These are phyloP conservation scores for Aldrovandia affinis DNA, from an alignment of 2,797 vertebrate species.

Conservation along the genomic window DNA sequence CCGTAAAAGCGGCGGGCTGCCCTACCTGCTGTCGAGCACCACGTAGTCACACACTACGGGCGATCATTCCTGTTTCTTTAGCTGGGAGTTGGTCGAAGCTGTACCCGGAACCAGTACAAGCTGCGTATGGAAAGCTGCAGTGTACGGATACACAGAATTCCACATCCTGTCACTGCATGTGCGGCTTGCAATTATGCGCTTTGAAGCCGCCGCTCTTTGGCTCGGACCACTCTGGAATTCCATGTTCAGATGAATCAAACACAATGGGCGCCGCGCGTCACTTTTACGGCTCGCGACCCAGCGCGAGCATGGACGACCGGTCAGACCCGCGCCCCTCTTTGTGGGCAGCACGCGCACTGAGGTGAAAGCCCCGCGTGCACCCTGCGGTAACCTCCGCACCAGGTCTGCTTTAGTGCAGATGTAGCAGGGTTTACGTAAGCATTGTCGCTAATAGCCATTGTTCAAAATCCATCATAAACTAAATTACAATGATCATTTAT, in stretches of 20 bases:
- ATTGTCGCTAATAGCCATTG: neutral
- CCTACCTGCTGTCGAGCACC: constrained; percentile 38
- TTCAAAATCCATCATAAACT: neutral
- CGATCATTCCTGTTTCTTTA: constrained; percentile 32
- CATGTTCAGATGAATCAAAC: constrained; percentile 27
- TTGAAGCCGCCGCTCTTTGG: constrained; percentile 48
- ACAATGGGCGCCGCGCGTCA: neutral
- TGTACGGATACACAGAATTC: constrained; percentile 62
- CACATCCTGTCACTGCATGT: constrained; percentile 74
- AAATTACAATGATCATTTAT: too few relatives aligned
- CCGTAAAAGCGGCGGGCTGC: constrained; percentile 4
- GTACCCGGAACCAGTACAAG: constrained; percentile 57
- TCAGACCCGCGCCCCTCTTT: neutral
- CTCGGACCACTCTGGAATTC: constrained; percentile 23
- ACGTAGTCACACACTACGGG: constrained; percentile 43
- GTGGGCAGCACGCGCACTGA: neutral
- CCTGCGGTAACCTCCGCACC: neutral
- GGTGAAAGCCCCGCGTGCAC: neutral
- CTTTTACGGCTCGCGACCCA: neutral
- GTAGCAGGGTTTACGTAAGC: too few relatives aligned
- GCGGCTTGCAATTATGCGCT: constrained; percentile 58
- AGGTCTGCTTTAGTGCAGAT: neutral
- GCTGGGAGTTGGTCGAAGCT: constrained; percentile 50
- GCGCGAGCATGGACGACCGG: neutral
- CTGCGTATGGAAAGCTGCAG: constrained; percentile 50